phyloP scores from a whole-genome alignment of 2,113 vertebrate genomes.

The Macheiramphus alcinus region DNA sequence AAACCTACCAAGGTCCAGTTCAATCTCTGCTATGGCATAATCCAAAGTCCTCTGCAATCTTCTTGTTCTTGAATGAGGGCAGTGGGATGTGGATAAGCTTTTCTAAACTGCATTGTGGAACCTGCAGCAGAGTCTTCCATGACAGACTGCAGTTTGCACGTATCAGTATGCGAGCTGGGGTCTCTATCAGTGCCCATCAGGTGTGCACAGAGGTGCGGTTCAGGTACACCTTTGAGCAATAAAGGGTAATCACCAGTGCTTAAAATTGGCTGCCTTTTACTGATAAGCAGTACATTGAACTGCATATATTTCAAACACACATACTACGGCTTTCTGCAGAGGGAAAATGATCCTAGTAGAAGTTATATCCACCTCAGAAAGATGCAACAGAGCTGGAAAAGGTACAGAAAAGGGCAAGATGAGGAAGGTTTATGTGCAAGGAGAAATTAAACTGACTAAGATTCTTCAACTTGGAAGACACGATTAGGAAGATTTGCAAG shows the following conservation, averaged over 20 bases:
- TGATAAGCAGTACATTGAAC: not conserved
- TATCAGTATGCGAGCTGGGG: not conserved
- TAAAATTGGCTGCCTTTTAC: constrained; percentile 2
- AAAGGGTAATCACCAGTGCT: not conserved
- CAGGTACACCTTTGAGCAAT: not conserved
- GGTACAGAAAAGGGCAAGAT: not conserved
- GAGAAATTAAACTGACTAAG: not conserved
- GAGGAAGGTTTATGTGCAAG: not conserved
- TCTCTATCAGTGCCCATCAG: not conserved
- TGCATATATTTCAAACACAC: not conserved
- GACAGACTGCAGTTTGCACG: not conserved
- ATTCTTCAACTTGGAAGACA: not conserved
- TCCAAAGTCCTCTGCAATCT: not conserved
- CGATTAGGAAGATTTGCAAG: not conserved
- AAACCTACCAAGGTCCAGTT: not conserved
- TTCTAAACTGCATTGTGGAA: not conserved
- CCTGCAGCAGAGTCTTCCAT: not conserved
- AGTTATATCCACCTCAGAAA: not conserved
- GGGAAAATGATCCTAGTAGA: not conserved
- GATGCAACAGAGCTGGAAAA: not conserved
- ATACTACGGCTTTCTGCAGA: not conserved
- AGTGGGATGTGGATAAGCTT: not conserved
- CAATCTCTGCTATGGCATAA: not conserved
- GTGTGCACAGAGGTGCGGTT: not conserved
- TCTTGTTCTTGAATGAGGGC: not conserved